phyloP scores from a whole-genome alignment of 2,113 vertebrate genomes.

The Phylloscopus whistleri region DNA sequence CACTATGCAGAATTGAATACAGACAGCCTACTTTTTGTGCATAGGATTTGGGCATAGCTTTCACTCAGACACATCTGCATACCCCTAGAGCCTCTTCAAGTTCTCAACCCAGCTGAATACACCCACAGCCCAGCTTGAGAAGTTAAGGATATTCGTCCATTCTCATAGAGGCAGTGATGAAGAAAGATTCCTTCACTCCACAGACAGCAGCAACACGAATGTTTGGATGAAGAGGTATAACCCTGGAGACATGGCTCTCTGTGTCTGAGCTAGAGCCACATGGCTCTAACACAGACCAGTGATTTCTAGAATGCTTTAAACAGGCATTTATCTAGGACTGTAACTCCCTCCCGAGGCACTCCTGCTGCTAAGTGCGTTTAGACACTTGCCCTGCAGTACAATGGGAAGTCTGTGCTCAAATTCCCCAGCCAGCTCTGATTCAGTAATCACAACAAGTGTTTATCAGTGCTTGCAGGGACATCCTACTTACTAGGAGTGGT shows the following conservation, averaged over 20 bases:
- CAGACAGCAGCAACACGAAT: not conserved
- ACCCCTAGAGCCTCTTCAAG: not conserved
- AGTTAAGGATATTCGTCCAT: not conserved
- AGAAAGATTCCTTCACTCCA: not conserved
- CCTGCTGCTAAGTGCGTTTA: not conserved
- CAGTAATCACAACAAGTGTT: conserved; percentile 45
- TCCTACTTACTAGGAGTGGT: conserved; percentile 42
- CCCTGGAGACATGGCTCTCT: not conserved
- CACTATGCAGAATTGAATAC: not conserved
- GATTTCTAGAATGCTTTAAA: not conserved
- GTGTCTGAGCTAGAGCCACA: not conserved
- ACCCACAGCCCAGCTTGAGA: not conserved
- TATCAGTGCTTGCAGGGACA: conserved; percentile 19
- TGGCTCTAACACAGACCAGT: not conserved
- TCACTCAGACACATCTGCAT: not conserved
- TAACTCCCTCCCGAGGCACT: not conserved
- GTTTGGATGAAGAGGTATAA: not conserved
- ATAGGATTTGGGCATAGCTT: not conserved
- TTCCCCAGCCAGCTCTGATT: conserved; percentile 33
- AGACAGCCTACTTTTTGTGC: not conserved
- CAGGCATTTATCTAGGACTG: not conserved
- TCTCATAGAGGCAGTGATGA: not conserved
- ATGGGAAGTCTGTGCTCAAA: not conserved
- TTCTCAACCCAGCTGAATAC: not conserved
- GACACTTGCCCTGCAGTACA: conserved; percentile 1